These are phyloP conservation scores for Microcebus ravelobensis DNA, from an alignment of 2,113 vertebrate species.

Conservation along the genomic window DNA sequence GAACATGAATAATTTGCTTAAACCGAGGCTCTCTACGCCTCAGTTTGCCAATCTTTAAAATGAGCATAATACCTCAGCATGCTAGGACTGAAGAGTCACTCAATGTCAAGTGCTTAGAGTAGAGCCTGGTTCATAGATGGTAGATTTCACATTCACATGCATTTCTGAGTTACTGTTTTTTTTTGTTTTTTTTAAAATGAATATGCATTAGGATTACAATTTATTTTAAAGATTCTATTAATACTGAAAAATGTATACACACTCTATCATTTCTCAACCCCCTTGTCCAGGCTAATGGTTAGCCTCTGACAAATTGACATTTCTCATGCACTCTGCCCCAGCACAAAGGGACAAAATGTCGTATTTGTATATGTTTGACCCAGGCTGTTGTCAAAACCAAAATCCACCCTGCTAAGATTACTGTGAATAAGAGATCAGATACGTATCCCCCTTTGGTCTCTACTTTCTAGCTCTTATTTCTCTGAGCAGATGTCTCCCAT, in stretches of 20 bases:
- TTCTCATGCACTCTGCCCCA: neutral
- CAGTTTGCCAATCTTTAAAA: neutral
- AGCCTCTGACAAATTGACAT: neutral
- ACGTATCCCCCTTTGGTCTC: neutral
- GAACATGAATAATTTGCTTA: neutral
- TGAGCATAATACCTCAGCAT: neutral
- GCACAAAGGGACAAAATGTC: neutral
- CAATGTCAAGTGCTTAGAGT: neutral
- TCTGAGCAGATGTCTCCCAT: neutral
- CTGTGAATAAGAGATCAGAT: neutral
- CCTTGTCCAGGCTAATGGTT: neutral
- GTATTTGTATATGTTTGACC: neutral
- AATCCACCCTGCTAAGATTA: neutral
- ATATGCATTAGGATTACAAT: neutral
- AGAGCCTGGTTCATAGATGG: neutral
- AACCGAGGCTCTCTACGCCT: neutral
- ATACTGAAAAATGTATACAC: neutral
- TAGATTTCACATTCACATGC: neutral
- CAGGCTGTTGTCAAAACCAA: neutral
- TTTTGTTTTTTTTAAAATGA: neutral
- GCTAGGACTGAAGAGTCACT: neutral
- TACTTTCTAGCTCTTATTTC: neutral
- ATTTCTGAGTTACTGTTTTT: neutral
- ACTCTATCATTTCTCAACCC: neutral
- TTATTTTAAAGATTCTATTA: too few relatives aligned